These are phyloP conservation scores for Pseudopleuronectes americanus DNA, from an alignment of 2,797 vertebrate species.

Conservation along the genomic window DNA sequence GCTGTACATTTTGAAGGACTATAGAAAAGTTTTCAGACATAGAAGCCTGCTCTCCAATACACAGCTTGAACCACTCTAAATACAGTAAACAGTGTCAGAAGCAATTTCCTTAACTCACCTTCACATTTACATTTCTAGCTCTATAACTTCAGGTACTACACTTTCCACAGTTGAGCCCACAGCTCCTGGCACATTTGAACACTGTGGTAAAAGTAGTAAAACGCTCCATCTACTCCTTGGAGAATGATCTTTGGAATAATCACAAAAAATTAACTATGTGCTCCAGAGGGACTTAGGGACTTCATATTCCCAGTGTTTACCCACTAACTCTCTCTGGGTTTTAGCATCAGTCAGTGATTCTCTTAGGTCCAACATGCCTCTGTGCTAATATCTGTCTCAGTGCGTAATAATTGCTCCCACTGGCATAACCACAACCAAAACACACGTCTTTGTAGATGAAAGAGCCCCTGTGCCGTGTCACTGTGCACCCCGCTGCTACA, in stretches of 20 bases:
- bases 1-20: constrained; percentile 7
- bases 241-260: neutral
- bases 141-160: neutral
- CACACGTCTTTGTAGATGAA: constrained; percentile 18
- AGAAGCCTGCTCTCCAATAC: constrained; percentile 5
- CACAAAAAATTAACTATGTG: neutral
- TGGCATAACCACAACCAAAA: constrained; percentile 11
- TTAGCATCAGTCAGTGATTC: neutral
- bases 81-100: neutral
- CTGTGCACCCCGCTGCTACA: constrained; percentile 4
- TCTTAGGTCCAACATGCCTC: neutral
- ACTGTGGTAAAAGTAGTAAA: neutral
- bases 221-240: neutral
- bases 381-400: neutral
- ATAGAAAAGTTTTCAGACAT: constrained; percentile 5
- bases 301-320: neutral
- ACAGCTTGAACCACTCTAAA: neutral
- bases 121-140: constrained; percentile 5
- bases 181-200: neutral
- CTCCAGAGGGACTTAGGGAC: neutral
- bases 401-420: constrained; percentile 12
- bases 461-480: constrained; percentile 8
- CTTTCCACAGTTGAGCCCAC: too few species aligned
- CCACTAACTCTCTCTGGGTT: neutral
- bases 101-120: constrained; percentile 11